Base-by-base conservation (phyloP, 2,113 vertebrate species). In the Cyanocitta stelleri region DNA sequence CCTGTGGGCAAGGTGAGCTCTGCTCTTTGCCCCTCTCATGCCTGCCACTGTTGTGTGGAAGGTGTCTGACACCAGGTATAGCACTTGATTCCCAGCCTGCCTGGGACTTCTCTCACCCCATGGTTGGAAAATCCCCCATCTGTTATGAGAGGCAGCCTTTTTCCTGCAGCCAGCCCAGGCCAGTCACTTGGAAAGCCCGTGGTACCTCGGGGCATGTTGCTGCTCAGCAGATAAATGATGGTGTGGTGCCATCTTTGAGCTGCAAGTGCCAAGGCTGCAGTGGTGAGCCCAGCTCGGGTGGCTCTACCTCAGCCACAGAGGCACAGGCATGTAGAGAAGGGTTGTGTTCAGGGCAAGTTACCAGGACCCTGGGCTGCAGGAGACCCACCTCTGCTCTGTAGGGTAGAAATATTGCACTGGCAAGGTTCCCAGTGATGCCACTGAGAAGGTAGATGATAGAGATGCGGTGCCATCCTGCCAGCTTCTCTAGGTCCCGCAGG, bases 401-500 rank as follows among this genome's bases (percentile, higher is more conserved):
- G 12, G 99, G 99, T 97, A 99, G 97, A 93, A 99, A 99, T 91
- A 99, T 99, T 96, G 99, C 99, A 54, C 99, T 99, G 80, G 99
- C 99, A 85, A 99, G 98, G 98, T 99, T 99, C 67, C 99, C 99
- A 5, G 99, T 99, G 97, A 99, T 98, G 78, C 99, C 99, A 54
- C 99, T 99, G 89, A 99, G 97, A 91, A 99, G 98, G 98, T 99
- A 99, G 97, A 99, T 99, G 97, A 99, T 99, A 87, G 99, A 99
- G 93, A 99, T 99, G 90, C 99, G 98, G 91, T 99, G 98, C 99
- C 99, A 99, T 74, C 99, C 99, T 3, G 99, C 99, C 97, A 99
- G 97, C 96, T 99, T 99, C 98, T 99, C 99, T 94, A 99, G 95
- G 97, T 99, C 99, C 83, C 99, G 97, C 90, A 99, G 96, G 96